Evolutionary conservation across 2,797 vertebrate species (phyloP).

Genomic region (Tokudaia tokunoshimensis): DNA sequence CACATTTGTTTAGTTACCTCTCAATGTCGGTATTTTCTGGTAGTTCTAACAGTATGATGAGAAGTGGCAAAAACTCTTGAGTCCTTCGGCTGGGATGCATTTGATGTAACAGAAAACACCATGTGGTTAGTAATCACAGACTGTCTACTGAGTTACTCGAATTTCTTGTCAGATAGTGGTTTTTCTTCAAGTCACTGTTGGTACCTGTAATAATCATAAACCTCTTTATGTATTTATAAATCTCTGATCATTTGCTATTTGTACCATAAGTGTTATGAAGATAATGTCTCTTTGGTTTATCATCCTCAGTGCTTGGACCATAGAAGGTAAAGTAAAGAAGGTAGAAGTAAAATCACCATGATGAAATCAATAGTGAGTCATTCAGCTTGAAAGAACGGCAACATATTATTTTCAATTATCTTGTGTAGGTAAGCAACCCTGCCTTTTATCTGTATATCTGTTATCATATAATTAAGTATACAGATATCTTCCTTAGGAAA

Average conservation of each 20-base stretch:
- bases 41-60: neutral
- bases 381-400: neutral
- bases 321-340: neutral
- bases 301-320: neutral
- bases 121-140: neutral
- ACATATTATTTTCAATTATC: neutral
- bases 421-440: neutral
- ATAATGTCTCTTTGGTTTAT: neutral
- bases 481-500: neutral
- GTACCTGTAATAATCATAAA: neutral
- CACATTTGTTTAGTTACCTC: neutral
- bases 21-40: neutral
- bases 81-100: neutral
- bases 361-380: neutral
- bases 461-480: neutral
- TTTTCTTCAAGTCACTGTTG: neutral
- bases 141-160: neutral
- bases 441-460: neutral
- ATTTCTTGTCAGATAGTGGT: neutral
- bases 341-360: neutral
- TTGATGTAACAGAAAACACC: neutral
- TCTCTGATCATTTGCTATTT: neutral
- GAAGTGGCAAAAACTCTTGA: neutral
- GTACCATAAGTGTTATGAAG: neutral
- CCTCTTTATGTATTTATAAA: neutral